Evolutionary conservation across 2,113 vertebrate species (phyloP).

Genomic region (Hipposideros armiger): DNA sequence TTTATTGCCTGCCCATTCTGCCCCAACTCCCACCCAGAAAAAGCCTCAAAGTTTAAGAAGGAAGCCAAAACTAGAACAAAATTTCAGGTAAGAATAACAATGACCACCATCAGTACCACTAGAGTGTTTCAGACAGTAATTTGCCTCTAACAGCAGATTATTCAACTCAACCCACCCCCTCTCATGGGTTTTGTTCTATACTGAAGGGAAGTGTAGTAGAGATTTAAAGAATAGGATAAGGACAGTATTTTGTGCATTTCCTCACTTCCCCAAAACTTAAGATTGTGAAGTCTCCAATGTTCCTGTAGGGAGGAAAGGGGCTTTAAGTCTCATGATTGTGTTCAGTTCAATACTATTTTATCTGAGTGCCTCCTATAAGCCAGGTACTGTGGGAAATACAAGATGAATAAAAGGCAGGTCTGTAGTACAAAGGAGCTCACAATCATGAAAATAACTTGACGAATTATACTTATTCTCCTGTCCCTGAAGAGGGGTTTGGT

Average conservation of each 20-base stretch:
- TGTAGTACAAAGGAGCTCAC: conserved; percentile 29
- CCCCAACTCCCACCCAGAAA: background rate
- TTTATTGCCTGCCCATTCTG: background rate
- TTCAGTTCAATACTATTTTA: background rate
- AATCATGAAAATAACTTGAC: conserved; percentile 9
- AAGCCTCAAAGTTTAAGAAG: background rate
- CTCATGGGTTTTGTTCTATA: conserved; percentile 36
- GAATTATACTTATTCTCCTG: background rate
- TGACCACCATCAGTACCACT: background rate
- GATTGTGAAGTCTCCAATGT: background rate
- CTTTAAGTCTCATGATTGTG: background rate
- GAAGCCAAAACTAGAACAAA: conserved; percentile 49
- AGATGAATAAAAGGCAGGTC: background rate
- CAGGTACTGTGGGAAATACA: background rate
- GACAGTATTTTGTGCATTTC: background rate
- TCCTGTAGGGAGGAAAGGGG: background rate
- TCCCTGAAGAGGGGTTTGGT: background rate
- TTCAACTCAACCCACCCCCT: background rate
- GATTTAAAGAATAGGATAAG: background rate
- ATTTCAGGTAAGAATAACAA: background rate
- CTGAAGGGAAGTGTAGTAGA: background rate
- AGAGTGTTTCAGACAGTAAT: background rate
- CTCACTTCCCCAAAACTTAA: background rate
- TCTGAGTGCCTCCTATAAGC: background rate
- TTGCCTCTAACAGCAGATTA: background rate